Base-by-base conservation (phyloP, 2,888 invertebrate species). In the Cryptus armator region DNA sequence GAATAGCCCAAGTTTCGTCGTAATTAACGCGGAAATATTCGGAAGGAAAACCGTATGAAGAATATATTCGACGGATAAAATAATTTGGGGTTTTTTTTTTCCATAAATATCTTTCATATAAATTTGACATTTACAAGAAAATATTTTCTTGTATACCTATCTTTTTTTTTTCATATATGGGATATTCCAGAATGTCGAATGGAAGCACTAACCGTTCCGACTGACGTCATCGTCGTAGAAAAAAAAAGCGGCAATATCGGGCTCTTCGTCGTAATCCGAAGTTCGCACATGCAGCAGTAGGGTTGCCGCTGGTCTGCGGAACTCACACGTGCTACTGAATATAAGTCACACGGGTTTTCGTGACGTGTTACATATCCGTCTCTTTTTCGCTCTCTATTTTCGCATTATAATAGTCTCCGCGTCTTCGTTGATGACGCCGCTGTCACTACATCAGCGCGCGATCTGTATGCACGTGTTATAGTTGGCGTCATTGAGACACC, bases 291-390 rank as follows among this genome's bases (percentile, higher is more conserved):
- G 70, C 78, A 46, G 1, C 46, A 16, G 74, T 32, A 75, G 37
- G 64, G 74, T 64, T 64, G 64, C 24, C 24, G 32, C 16, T 48
- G 48, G 16, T 48, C 29, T 48, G 37, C 56, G 29, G 71, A 56
- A 62, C 68, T 64, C 56, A 68, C 66, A 48, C 64, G 81, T 19
- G 56, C 75, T 82, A 53, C 84, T 78, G 78, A 81, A 81, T 82
- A 85, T 82, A 75, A 85, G 77, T 75, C 64, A 79, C 81, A 79
- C 66, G 78, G 64, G 56, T 32, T 12, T 37, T 32, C 32, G 51
- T 62, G 48, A 12, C 48, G 51, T 14, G 19, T 14, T 67, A 68
- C 19, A 59, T 46, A 43, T 53, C 16, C 44, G n/a, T 77, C 53
- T 46, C 43, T 59, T 77, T 46, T 48, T 56, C 32, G 46, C 46